Conservation (phyloP, 2,113 vertebrate genomes). For the Lycaon pictus region DNA sequence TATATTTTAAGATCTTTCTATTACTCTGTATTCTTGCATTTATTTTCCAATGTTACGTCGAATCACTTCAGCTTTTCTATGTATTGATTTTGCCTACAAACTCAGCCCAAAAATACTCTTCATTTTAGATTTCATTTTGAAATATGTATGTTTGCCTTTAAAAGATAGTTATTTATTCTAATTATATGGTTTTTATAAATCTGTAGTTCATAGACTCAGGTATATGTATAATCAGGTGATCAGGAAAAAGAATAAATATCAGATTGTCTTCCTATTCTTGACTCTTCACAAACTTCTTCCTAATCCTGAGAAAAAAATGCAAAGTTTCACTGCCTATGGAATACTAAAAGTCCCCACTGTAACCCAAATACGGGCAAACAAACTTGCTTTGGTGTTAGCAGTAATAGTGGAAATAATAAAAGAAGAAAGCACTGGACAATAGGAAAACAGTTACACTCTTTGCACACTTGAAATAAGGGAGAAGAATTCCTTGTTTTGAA, state of each 20-base stretch:
- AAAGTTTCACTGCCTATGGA: background rate
- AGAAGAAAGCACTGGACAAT: background rate
- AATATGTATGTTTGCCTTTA: slow-evolving; percentile 45
- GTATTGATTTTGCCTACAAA: slow-evolving; percentile 65
- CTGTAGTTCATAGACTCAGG: background rate
- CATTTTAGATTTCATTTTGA: slow-evolving; percentile 61
- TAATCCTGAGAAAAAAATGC: background rate
- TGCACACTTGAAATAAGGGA: background rate
- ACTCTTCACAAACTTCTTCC: background rate
- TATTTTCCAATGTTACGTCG: slow-evolving; percentile 35
- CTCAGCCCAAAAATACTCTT: slow-evolving; percentile 34
- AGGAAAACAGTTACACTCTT: background rate
- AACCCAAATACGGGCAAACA: background rate
- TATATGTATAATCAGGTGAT: background rate
- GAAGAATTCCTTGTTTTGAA: background rate
- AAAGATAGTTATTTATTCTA: background rate
- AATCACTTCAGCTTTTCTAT: slow-evolving; percentile 47
- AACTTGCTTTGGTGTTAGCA: background rate
- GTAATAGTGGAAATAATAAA: background rate
- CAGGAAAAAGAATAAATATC: background rate
- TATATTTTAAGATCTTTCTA: slow-evolving; percentile 39
- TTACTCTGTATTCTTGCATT: background rate
- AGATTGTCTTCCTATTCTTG: background rate
- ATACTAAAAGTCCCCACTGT: background rate
- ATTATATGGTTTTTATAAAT: slow-evolving; percentile 26